Evolutionary conservation across 2,113 vertebrate species (phyloP), one percentile per base, ranked within the genome.

Genomic region (Bubo scandiacus): DNA sequence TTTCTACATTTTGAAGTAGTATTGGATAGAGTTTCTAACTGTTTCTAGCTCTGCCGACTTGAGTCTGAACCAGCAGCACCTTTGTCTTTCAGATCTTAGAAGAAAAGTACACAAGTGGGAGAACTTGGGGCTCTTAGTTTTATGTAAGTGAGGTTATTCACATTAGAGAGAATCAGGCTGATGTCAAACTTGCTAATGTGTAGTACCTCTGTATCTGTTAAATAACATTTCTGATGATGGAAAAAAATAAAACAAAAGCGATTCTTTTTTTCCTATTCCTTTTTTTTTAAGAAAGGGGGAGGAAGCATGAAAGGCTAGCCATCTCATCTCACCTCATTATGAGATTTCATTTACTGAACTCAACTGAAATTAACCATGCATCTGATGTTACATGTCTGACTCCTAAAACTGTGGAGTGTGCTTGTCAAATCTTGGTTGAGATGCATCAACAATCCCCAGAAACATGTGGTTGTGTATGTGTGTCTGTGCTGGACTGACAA

Each of bases 401-500:
- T 62, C 19, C 54, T 86, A 67, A 82, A 82, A 38, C 14, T 45
- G 32, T 30, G 7, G 6, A 1, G 1, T 58, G 7, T 25, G 5
- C 13, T 84, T 80, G 29, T 54, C 26, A 77, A 42, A 26, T 19
- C 54, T 91, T 66, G 7, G 5, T 68, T 70, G 19, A 73, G 16
- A 55, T 36, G 5, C 5, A 62, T 29, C 22, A 70, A 62, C 26
- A 59, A 38, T 38, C 30, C 2, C 30, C 43, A 72, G 62, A 84
- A 42, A 1, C 1, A 0, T 26, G 6, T 15, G 4, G 55, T 2
- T 34, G 7, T 2, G 0, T 43, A 18, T 42, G 7, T 42, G 6
- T 16, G 6, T 68, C 6, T 11, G 17, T 57, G 7, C 6, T 79
- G 29, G 34, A 68, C 19, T 61, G 80, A 67, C 25, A 93, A 36